Base-by-base conservation (phyloP, 2,797 vertebrate genomes). In the Sphaeramia orbicularis region DNA sequence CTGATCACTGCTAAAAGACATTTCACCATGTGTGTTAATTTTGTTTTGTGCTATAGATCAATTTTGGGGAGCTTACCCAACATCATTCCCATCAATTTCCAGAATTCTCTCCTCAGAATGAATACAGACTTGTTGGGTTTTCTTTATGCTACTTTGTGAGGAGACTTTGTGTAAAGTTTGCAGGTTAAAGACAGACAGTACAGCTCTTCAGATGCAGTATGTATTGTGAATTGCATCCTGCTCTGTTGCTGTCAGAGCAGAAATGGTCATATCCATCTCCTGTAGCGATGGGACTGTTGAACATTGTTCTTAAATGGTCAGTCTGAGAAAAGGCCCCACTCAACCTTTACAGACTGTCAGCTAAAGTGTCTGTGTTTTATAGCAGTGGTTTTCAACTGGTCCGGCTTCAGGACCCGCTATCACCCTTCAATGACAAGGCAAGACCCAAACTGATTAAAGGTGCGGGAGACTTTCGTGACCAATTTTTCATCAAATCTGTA, bases 81-180 rank as follows among this genome's bases (percentile, higher is more conserved):
- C 3, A 81, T 69, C 74, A 65, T 69, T 64, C 67, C 68, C 76
- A 61, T 82, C 72, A 63, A 64, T 43, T 71, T 75, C 63, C 59
- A 78, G 63, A 72, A 76, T 78, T 57, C 13, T 69, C 10, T 44
- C 49, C 65, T 44, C 41, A 52, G 16, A 69, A 9, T 1, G n/a
- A 14, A 21, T 51, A 38, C 30, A 44, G 69, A 63, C 16, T 48
- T 58, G 24, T 50, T 74, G 24, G 36, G 21, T 57, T 53, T 19
- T 30, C 27, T 7, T 30, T 7, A 3, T 30, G 7, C 7, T 30
- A 51, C 37, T 45, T 32, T 65, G 41, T 44, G 38, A 30, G 27
- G 7, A 30, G 27, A 4, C n/a, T n/a, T n/a, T n/a, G n/a, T n/a
- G n/a, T n/a, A n/a, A n/a, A n/a, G n/a, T n/a, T n/a, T n/a, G n/a